Base-by-base conservation (phyloP, 2,113 vertebrate species). In the Xenopus borealis region DNA sequence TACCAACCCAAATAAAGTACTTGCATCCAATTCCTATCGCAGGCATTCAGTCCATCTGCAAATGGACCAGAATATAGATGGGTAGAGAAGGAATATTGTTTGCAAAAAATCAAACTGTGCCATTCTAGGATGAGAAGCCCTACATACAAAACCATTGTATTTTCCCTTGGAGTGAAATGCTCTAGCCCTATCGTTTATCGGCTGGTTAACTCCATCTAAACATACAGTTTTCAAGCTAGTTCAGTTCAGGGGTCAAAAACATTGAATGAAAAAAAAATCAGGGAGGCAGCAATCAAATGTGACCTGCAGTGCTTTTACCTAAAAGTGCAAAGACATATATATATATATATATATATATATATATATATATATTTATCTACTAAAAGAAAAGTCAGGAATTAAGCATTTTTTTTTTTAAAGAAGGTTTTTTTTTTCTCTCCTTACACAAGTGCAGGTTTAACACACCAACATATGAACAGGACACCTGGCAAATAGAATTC, bases 401-500 rank as follows among this genome's bases (percentile, higher is more conserved):
- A 55, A 77, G 59, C 74, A 77, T 55, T 52, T 70, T 46, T 27
- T 27, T 27, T 27, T 27, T 16, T 57, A 62, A 61, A 40, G 8
- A 40, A 40, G 45, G 44, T 66, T 45, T 17, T 70, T 17, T 70
- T 27, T 27, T 46, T 40, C 62, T 70, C 47, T 77, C 74, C 33
- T 70, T 69, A 33, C 45, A 77, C 18, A 19, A 70, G 62, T 44
- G 30, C 47, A 70, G 27, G 47, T 63, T 69, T 55, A 77, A 76
- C 61, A 63, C 66, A 75, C 66, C 80, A 86, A 88, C 84, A 81
- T 79, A 91, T 82, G 87, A 88, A 92, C 87, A 87, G 92, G 87
- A 90, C 94, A 93, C 89, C 92, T 93, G 94, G 93, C 92, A 87
- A 86, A 88, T 84, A 86, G 82, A 92, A 91, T 69, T 86, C 88